Evolutionary conservation across 2,888 invertebrate species (phyloP).

Genomic region (Rotaria magnacalcarata): DNA sequence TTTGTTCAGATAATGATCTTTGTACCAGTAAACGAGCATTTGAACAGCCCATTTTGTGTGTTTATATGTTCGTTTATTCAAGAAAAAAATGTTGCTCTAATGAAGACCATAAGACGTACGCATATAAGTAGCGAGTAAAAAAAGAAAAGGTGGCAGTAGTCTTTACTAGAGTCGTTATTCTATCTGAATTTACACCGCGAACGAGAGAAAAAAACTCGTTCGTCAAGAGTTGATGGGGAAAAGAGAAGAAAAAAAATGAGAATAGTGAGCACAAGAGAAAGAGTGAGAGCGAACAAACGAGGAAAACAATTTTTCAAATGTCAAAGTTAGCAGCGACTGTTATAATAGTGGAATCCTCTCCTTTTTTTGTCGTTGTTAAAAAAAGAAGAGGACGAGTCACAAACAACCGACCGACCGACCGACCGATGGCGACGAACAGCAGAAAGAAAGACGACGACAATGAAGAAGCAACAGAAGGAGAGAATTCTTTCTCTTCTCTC

Average conservation of each 20-base stretch:
- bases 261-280: constrained; percentile 9
- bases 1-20: neutral
- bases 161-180: neutral
- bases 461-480: neutral
- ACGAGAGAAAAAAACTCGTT: constrained; percentile 18
- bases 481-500: constrained; percentile 12
- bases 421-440: constrained; percentile 10
- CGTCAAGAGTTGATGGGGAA: neutral
- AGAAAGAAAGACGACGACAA: neutral
- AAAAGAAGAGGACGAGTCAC: neutral
- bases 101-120: neutral
- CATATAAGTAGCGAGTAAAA: neutral
- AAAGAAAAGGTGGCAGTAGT: constrained; percentile 4
- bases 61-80: neutral
- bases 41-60: constrained; percentile 14
- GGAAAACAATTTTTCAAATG: constrained; percentile 22
- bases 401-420: neutral
- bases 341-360: neutral
- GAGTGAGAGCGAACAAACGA: neutral
- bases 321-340: neutral
- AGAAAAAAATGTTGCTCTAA: neutral
- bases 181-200: neutral
- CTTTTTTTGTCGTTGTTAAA: constrained; percentile 12
- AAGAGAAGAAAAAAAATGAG: neutral
- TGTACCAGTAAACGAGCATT: constrained; percentile 34